Evolutionary conservation across 2,888 invertebrate species (phyloP), one percentile per base, ranked within the genome.

Genomic region (Cryptocheilus praepositus): DNA sequence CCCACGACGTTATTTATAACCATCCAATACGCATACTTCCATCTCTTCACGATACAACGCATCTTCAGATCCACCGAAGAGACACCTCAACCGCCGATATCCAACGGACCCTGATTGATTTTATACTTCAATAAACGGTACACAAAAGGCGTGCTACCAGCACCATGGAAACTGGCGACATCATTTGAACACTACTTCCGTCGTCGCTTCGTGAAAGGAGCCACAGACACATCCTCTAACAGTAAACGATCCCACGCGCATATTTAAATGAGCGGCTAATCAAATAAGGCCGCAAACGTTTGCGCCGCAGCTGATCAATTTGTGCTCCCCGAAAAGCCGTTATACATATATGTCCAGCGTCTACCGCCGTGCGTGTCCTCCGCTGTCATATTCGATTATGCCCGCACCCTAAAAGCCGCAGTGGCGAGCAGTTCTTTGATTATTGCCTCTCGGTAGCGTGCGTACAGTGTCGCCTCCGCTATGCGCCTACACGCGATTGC

Each of bases 251-350:
- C 77, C 62, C 56, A 77, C 77, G 62, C 66, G 45, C 53, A 67
- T 51, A 25, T 70, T 74, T 51, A 49, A 64, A 63, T 70, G 58
- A 68, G 43, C n/a, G 51, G 18, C 25, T 59, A 66, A 64, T 71
- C 74, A 68, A 74, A 76, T 77, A 76, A 77, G 74, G 77, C 59
- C 36, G 67, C 5, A 18, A 3, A 18, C 16, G 3, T 16, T 49
- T 16, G 16, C n/a, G 49, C 53, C 25, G 61, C 36, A 51, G 46
- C 45, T 53, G 55, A 58, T 46, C 57, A 60, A 65, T 58, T 46
- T 44, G 53, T 21, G 46, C 45, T 46, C 62, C 49, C 16, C 18
- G 36, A 36, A 36, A 36, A 2, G 36, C 36, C 49, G 49, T 49
- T 49, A 16, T 15, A 49, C 49, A 3, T 13, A n/a, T 49, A 49